Percentiles rank a stretch among this genome's conserved stretches.
phyloP scores from a whole-genome alignment of 1,140 invertebrate species.

The Bombus waltoni region DNA sequence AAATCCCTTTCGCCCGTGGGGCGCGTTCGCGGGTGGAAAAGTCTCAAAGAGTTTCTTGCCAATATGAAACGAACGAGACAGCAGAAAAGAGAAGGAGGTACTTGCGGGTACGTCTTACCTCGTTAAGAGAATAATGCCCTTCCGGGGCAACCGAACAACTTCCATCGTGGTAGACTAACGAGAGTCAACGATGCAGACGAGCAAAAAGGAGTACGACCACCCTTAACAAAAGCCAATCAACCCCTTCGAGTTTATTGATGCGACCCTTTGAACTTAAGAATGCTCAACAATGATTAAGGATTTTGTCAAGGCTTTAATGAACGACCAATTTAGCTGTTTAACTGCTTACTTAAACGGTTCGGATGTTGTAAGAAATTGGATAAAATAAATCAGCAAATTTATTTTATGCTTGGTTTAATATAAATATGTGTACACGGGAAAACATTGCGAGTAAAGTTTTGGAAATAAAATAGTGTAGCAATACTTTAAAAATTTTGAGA shows the following conservation, averaged over 20 bases:
- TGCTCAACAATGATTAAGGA: not conserved
- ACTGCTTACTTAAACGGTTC: not conserved
- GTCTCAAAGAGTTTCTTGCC: slow-evolving; percentile 34
- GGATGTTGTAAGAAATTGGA: not conserved
- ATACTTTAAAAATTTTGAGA: too few relatives aligned
- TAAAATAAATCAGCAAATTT: not conserved
- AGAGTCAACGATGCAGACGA: slow-evolving; percentile 23
- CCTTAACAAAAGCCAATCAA: slow-evolving; percentile 31
- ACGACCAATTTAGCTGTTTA: not conserved
- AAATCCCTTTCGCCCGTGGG: slow-evolving; percentile 37
- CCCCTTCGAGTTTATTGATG: not conserved
- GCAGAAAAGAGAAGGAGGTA: not conserved
- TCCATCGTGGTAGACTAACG: slow-evolving; percentile 19
- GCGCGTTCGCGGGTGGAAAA: slow-evolving; percentile 9
- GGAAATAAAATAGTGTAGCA: not conserved
- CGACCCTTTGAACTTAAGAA: not conserved
- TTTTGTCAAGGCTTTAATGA: not conserved
- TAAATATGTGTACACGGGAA: too few relatives aligned
- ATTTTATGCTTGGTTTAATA: too few relatives aligned
- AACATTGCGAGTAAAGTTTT: too few relatives aligned
- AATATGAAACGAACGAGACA: slow-evolving; percentile 52
- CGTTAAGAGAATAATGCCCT: slow-evolving; percentile 48
- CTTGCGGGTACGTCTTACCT: slow-evolving; percentile 45
- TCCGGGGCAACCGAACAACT: slow-evolving; percentile 1
- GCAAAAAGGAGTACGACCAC: not conserved